phyloP scores from a whole-genome alignment of 1,140 invertebrate genomes.

The Mya arenaria region DNA sequence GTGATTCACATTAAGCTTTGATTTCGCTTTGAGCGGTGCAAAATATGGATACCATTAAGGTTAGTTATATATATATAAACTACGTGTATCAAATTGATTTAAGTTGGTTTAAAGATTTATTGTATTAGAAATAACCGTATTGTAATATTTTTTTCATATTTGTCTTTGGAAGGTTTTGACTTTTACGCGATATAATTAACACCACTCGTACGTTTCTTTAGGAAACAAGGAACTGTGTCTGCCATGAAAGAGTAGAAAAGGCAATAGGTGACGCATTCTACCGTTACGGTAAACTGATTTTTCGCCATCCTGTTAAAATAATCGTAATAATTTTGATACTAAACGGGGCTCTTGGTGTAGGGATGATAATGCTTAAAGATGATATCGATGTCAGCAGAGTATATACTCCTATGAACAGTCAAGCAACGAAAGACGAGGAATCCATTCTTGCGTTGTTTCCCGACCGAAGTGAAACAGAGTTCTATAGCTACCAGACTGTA shows the following conservation, averaged over 20 bases:
- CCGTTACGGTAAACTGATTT: slow-evolving; percentile 13
- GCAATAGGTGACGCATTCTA: slow-evolving; percentile 1
- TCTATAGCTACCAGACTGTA: slow-evolving; percentile 3
- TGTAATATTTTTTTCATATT: no score
- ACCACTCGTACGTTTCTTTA: no score
- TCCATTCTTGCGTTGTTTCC: neutral
- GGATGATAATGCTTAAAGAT: slow-evolving; percentile 50
- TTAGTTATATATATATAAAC: no score
- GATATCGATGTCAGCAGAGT: neutral
- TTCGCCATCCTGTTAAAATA: slow-evolving; percentile 30
- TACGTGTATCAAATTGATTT: no score
- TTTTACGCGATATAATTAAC: no score
- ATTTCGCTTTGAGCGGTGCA: no score
- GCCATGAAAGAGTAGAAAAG: slow-evolving; percentile 8
- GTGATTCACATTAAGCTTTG: no score
- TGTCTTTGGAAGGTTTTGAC: no score
- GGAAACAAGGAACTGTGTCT: no score
- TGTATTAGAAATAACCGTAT: no score
- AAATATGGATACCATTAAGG: no score
- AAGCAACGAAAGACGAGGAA: slow-evolving; percentile 16
- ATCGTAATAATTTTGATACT: slow-evolving; percentile 29
- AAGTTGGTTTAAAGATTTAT: no score
- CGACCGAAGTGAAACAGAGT: slow-evolving; percentile 13
- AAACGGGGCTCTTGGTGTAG: slow-evolving; percentile 54
- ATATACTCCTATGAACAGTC: slow-evolving; percentile 28